Base-by-base conservation (phyloP, 2,888 invertebrate genomes). In the Notocelia uddmanniana region DNA sequence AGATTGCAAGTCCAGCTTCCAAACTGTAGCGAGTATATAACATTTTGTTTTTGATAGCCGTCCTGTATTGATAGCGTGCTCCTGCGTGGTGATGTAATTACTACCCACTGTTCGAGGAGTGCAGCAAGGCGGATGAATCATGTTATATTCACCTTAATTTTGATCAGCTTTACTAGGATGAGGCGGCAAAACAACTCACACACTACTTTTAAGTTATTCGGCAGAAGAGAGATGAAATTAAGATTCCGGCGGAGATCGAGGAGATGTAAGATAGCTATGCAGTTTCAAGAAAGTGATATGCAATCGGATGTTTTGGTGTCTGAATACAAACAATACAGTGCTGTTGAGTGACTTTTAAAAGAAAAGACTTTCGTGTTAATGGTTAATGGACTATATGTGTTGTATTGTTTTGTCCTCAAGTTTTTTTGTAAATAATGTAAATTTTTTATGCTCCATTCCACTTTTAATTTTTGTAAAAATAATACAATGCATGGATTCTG, bases 1-100 rank as follows among this genome's bases (percentile, higher is more conserved):
- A 90, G 98, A 98, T 96, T 98, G 98, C 96, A 98, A 98, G 95
- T 95, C 95, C 89, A 96, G 96, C 93, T 95, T 95, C 88, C 90
- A 94, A 82, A 92, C 91, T 85, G 85, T 95, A 83, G 88, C 93
- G 76, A 94, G 88, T 91, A 93, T 95, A 83, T 95, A 93, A 93
- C 91, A 92, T 90, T 87, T 88, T 88, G 83, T 91, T 79, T 85
- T 87, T 80, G 85, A 89, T 87, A 85, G 85, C 81, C 85, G 79
- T 87, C 87, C 84, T 85, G 84, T 86, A 84, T 80, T 86, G 81
- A 85, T 90, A 83, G 81, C 85, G 78, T 87, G 81, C 83, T 85
- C 83, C 82, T 92, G 93, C 85, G 91, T 87, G 85, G 86, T 92
- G 76, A 92, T 92, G 89, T 93, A 88, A 91, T 60, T 37, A 41